Conservation (phyloP, 1,140 invertebrate species). For the Colletes latitarsis region DNA sequence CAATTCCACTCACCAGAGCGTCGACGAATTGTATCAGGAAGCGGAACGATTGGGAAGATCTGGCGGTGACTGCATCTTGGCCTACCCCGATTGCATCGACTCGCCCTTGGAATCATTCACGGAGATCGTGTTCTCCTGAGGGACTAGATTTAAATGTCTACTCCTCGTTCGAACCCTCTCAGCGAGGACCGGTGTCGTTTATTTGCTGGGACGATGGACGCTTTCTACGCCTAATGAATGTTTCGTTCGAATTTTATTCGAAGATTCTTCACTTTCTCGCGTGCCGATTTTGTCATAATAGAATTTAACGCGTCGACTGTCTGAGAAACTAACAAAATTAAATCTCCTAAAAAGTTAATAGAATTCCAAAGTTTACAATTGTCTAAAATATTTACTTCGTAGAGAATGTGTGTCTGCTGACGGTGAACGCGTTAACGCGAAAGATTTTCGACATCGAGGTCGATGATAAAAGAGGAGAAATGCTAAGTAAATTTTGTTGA, state of each 20-base stretch:
- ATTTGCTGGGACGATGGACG: neutral
- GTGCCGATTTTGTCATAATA: conserved; percentile 7
- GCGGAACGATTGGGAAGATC: conserved; percentile 76
- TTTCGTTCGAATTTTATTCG: neutral
- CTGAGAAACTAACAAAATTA: no score
- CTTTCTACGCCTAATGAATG: neutral
- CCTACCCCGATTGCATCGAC: conserved; percentile 74
- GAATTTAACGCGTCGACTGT: conserved; percentile 9
- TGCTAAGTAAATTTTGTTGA: conserved; percentile 36
- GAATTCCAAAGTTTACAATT: no score
- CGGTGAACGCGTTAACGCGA: no score
- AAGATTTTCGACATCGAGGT: neutral
- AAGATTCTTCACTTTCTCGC: neutral
- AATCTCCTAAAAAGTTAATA: no score
- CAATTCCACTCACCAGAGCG: conserved; percentile 68
- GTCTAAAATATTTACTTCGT: no score
- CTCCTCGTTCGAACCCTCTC: neutral
- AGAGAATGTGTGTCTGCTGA: no score
- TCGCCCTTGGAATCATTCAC: conserved; percentile 77
- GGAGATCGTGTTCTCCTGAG: conserved; percentile 70
- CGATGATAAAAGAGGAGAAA: neutral
- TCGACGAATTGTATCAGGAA: conserved; percentile 75
- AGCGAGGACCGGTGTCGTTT: neutral
- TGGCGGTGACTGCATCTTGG: conserved; percentile 72
- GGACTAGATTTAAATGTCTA: conserved; percentile 2